Conservation (phyloP, 2,113 vertebrate genomes). For the Oryzias celebensis region DNA sequence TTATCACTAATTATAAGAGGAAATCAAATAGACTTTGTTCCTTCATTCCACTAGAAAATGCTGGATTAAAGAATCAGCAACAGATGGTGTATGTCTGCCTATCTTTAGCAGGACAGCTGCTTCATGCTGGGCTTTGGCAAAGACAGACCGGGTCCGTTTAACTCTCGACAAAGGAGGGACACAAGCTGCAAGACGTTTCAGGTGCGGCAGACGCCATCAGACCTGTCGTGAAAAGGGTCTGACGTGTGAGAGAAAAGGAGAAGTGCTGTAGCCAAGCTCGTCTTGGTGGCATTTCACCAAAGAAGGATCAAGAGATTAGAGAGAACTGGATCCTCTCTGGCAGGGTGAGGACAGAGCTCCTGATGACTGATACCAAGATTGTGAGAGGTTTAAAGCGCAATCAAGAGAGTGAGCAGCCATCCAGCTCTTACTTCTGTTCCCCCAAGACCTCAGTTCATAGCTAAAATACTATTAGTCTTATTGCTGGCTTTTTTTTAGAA, state of each 20-base stretch:
- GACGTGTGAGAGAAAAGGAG: not conserved
- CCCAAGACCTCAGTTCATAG: not conserved
- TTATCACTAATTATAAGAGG: conserved; percentile 38
- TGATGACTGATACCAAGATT: conserved; percentile 51
- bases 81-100: conserved; percentile 59
- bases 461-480: no score
- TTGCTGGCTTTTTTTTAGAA: no score
- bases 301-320: conserved; percentile 72
- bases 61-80: conserved; percentile 33
- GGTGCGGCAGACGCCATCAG: conserved; percentile 41
- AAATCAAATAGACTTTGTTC: conserved; percentile 21
- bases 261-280: conserved; percentile 19
- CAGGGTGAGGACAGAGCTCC: conserved; percentile 38
- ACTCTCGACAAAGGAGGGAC: conserved; percentile 47
- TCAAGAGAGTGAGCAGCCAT: conserved; percentile 5
- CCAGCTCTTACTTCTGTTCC: not conserved
- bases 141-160: conserved; percentile 52
- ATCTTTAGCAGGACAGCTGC: conserved; percentile 59
- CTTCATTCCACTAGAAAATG: not conserved
- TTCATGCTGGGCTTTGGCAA: conserved; percentile 32
- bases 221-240: conserved; percentile 19
- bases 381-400: conserved; percentile 35
- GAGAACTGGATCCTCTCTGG: conserved; percentile 41
- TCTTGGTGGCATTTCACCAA: conserved; percentile 56
- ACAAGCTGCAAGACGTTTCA: conserved; percentile 37